Base-by-base conservation (phyloP, 2,113 vertebrate genomes). In the Tyto alba region DNA sequence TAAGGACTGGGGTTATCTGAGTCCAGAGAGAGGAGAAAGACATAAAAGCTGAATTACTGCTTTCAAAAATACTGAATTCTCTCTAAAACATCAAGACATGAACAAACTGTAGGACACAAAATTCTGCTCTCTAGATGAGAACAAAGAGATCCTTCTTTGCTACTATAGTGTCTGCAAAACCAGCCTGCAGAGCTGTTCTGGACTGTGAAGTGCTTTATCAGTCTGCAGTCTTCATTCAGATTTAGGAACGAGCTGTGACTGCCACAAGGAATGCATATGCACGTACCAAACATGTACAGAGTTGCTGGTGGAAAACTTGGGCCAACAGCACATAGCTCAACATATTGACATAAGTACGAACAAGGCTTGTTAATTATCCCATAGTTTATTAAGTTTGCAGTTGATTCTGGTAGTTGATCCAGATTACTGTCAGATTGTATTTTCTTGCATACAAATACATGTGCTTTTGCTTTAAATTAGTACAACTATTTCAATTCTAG, bases 381-480 rank as follows among this genome's bases (percentile, higher is more conserved):
- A 6, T 77, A 77, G 69, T 80, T 97, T 98, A 95, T 87, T 96
- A 95, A 97, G 66, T 87, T 97, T 97, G 77, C 66, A 88, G 52
- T 91, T 97, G 88, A 95, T 96, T 96, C 48, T 96, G 88, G 69
- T 98, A 90, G 86, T 94, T 88, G 72, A 94, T 97, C 78, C 94
- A 96, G 66, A 95, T 88, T 96, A 63, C 91, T 97, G 93, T 97
- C 95, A 96, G 88, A 62, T 53, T 90, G 1, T 95, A 81, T 96
- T 96, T 98, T 95, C 64, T 96, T 96, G 73, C 92, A 88, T 40
- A 88, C 71, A 94, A 90, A 97, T 75, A 91, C 85, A 67, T 77
- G 89, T 96, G 79, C 57, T 96, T 96, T 97, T 96, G 91, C 86
- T 96, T 94, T 97, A 94, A 96, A 93, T 96, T 95, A 81, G 40